phyloP scores from a whole-genome alignment of 2,797 vertebrate species.

The Silurus lanzhouensis region DNA sequence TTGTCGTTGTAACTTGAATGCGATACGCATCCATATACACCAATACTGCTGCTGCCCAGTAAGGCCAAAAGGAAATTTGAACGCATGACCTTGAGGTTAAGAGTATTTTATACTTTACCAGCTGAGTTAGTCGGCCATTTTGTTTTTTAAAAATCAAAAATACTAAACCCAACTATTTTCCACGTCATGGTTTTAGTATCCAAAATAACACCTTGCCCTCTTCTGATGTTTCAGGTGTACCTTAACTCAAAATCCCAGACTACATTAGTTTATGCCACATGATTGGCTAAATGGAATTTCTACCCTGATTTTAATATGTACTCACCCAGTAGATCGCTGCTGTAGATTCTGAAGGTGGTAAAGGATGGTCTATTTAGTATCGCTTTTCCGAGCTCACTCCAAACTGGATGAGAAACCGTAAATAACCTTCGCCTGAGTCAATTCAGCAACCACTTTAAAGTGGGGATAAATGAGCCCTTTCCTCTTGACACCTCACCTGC shows the following conservation, averaged over 20 bases:
- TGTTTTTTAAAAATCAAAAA: not conserved
- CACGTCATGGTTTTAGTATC: not conserved
- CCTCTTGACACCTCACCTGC: slow-evolving; percentile 58
- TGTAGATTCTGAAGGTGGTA: not conserved
- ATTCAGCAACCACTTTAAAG: slow-evolving; percentile 60
- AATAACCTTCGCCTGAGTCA: slow-evolving; percentile 72
- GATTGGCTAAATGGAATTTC: not conserved
- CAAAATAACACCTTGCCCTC: no score
- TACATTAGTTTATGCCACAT: not conserved
- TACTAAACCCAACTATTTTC: not conserved
- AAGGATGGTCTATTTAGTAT: not conserved
- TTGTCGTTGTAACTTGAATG: no score
- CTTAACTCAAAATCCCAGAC: not conserved
- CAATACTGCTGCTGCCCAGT: no score
- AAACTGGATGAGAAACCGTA: slow-evolving; percentile 49
- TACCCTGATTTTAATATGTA: not conserved
- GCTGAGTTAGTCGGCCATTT: not conserved
- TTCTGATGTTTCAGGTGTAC: not conserved
- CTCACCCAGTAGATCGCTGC: not conserved
- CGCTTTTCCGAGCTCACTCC: slow-evolving; percentile 8
- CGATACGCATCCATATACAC: no score
- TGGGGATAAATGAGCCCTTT: slow-evolving; percentile 61
- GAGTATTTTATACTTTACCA: no score
- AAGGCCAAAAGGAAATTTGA: no score
- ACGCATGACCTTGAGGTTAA: no score